Conservation (phyloP, 2,113 vertebrate species). For the Mobula birostris region DNA sequence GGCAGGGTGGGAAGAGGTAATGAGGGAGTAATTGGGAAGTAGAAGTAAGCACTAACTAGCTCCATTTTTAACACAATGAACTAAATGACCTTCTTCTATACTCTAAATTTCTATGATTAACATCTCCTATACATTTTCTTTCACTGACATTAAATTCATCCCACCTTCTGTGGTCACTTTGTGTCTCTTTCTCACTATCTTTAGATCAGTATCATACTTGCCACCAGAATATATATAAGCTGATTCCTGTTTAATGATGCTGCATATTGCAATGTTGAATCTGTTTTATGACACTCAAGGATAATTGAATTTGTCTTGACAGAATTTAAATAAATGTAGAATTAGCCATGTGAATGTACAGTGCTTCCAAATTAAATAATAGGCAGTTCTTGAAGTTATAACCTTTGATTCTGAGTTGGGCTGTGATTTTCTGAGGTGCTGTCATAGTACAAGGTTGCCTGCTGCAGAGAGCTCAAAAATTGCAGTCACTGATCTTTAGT, state of each 20-base stretch:
- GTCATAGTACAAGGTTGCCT: background rate
- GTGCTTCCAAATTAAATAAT: background rate
- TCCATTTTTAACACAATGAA: no score
- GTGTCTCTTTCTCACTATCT: background rate
- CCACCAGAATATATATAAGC: background rate
- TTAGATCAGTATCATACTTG: background rate
- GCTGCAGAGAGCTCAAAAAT: background rate
- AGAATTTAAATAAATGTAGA: background rate
- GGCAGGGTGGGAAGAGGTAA: no score
- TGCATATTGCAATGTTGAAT: background rate
- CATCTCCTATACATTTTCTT: no score
- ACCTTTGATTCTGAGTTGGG: background rate
- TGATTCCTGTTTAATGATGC: background rate
- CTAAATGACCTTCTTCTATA: no score
- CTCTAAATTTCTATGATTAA: no score
- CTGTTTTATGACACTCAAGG: background rate
- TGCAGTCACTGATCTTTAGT: background rate
- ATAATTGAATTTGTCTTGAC: background rate
- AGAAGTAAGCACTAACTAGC: no score
- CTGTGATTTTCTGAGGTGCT: constrained; percentile 3
- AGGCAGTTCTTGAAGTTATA: background rate
- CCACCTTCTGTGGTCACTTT: background rate
- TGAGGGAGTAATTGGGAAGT: no score
- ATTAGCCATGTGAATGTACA: background rate
- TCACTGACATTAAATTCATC: background rate